A percentile compares a stretch with the other conserved stretches of the same genome.
These are phyloP conservation scores for Dioctria linearis DNA, from an alignment of 2,888 invertebrate genomes.

Conservation along the genomic window DNA sequence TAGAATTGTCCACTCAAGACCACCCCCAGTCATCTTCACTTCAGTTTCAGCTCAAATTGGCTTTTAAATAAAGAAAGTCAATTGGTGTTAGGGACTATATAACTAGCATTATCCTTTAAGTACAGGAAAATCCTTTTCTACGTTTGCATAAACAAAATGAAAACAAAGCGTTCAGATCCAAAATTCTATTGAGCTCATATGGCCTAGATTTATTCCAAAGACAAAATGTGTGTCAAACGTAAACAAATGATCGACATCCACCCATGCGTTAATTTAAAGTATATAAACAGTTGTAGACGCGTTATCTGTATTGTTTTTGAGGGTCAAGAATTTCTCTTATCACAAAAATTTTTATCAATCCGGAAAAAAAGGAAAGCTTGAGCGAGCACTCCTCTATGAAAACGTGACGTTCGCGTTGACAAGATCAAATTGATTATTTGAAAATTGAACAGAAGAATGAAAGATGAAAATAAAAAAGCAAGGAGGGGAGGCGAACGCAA, in stretches of 20 bases:
- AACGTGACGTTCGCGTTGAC: background rate
- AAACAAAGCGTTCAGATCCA: no score
- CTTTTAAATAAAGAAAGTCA: no score
- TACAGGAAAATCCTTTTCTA: background rate
- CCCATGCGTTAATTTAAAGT: background rate
- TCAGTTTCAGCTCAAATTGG: background rate
- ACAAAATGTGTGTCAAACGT: background rate
- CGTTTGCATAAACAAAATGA: background rate
- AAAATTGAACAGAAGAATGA: no score
- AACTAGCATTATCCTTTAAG: background rate
- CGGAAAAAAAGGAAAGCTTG: background rate
- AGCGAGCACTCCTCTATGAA: background rate
- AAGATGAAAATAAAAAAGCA: no score
- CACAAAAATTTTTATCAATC: background rate
- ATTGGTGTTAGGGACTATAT: background rate
- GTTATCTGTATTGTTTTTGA: background rate
- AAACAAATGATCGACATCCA: background rate
- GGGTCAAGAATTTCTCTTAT: slow-evolving; percentile 7
- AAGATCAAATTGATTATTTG: no score
- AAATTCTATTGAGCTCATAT: background rate
- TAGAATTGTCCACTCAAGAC: slow-evolving; percentile 50
- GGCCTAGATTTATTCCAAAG: background rate
- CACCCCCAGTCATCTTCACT: slow-evolving; percentile 45
- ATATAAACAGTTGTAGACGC: background rate
- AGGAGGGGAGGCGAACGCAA: no score